Evolutionary conservation across 2,888 invertebrate genomes (phyloP), one percentile per base, ranked within the genome.

Genomic region (Odiellus spinosus): DNA sequence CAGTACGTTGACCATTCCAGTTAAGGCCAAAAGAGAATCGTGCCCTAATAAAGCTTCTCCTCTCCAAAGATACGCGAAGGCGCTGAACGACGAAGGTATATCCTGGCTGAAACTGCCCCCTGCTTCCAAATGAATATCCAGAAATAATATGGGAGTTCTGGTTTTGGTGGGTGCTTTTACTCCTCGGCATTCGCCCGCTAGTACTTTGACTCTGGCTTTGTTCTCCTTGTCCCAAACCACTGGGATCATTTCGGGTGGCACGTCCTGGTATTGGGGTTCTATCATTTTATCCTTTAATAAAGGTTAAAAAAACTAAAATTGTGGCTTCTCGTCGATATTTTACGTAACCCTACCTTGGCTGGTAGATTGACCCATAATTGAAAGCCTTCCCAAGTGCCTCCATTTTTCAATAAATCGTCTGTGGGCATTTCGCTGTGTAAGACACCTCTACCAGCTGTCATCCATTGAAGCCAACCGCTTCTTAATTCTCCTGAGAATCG

Each of bases 401-500:
- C 60, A 39, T 41, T 21, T 20, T 21, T 19, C 3, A 41, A 10
- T 21, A 41, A 18, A 4, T 58, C 56, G 39, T 56, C 58, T 17
- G 58, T 53, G 3, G 62, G 61, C 60, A 62, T 62, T 48, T 62
- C 62, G 8, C 59, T 57, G 49, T 62, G 62, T 6, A 62, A 53
- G 3, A 62, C 55, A n/a, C 62, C 62, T 49, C 58, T 55, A 5
- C 61, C 62, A 5, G 61, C 61, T 4, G 60, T 60, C 60, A 62
- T 61, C 60, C 59, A 61, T 47, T 61, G 58, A 8, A 59, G 56
- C 54, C 59, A 57, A 44, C 12, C 49, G 35, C 20, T 38, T 38
- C 36, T 10, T 44, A 21, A 34, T 35, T 38, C 19, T 3, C 36
- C 26, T 42, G 11, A 8, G 8, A 42, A 33, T n/a, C n/a, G 26